Conservation (phyloP, 1,140 invertebrate species). For the Drosophila persimilis region DNA sequence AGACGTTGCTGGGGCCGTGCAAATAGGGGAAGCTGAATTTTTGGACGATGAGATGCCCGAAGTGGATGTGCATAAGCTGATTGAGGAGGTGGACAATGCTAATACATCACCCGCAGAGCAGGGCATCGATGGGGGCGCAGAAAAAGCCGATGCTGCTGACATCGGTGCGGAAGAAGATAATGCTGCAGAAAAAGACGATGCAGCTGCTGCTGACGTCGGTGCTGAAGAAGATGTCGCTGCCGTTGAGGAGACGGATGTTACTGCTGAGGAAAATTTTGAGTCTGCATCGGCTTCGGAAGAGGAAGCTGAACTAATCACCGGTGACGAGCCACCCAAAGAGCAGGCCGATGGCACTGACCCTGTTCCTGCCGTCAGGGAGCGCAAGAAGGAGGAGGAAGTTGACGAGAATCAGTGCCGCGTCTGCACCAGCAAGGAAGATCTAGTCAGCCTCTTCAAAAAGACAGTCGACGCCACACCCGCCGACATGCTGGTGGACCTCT, state of each 20-base stretch:
- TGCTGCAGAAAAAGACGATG: background rate
- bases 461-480: constrained; percentile 59
- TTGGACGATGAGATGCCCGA: constrained; percentile 51
- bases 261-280: constrained; percentile 19
- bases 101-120: background rate
- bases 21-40: constrained; percentile 62
- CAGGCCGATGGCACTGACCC: constrained; percentile 1
- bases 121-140: background rate
- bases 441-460: constrained; percentile 74
- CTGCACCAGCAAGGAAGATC: constrained; percentile 66
- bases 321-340: constrained; percentile 47
- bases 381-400: constrained; percentile 60
- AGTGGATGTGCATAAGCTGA: constrained; percentile 26
- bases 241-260: constrained; percentile 8
- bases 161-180: background rate
- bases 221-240: constrained; percentile 13
- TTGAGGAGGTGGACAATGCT: background rate
- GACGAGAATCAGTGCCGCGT: constrained; percentile 80
- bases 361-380: constrained; percentile 14
- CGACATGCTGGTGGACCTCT: constrained; percentile 76
- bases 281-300: constrained; percentile 40
- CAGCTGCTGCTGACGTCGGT: background rate
- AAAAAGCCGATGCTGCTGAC: background rate
- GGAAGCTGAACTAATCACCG: constrained; percentile 57
- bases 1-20: constrained; percentile 16